phyloP scores from a whole-genome alignment of 2,113 vertebrate genomes.

The Vicugna pacos region DNA sequence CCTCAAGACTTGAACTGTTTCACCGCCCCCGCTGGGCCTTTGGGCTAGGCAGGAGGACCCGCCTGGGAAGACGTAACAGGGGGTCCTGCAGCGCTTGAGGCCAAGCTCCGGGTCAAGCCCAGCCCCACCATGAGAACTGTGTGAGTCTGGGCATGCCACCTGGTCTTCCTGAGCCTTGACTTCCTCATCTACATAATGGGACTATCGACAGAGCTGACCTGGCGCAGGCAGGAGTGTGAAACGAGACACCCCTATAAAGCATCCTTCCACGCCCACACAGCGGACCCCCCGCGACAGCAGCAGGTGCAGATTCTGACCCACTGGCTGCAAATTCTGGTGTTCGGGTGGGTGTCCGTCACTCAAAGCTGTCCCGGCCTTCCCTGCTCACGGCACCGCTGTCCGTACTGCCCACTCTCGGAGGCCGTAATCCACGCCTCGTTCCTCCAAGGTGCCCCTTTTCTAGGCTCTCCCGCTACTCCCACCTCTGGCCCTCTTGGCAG shows the following conservation, averaged over 20 bases:
- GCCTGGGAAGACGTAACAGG: accelerated
- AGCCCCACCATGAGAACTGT: neutral
- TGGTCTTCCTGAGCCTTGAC: neutral
- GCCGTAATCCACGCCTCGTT: accelerated
- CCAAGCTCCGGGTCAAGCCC: neutral
- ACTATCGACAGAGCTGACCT: accelerated
- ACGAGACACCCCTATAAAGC: accelerated
- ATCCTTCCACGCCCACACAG: neutral
- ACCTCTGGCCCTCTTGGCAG: neutral
- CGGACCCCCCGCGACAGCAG: neutral
- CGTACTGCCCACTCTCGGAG: accelerated
- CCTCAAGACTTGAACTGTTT: neutral
- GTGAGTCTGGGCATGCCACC: neutral
- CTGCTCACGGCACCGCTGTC: accelerated
- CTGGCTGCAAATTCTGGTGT: accelerated
- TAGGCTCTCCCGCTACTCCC: neutral
- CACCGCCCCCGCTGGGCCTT: neutral
- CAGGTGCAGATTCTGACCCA: accelerated
- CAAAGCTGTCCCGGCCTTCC: neutral
- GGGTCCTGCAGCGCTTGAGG: neutral
- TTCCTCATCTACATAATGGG: neutral
- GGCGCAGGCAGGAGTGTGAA: neutral
- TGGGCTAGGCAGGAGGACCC: accelerated
- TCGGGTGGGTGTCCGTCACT: accelerated
- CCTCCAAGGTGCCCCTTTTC: neutral